These are phyloP conservation scores for Hydrotaea cyrtoneurina DNA, from an alignment of 2,888 invertebrate species.

Conservation along the genomic window DNA sequence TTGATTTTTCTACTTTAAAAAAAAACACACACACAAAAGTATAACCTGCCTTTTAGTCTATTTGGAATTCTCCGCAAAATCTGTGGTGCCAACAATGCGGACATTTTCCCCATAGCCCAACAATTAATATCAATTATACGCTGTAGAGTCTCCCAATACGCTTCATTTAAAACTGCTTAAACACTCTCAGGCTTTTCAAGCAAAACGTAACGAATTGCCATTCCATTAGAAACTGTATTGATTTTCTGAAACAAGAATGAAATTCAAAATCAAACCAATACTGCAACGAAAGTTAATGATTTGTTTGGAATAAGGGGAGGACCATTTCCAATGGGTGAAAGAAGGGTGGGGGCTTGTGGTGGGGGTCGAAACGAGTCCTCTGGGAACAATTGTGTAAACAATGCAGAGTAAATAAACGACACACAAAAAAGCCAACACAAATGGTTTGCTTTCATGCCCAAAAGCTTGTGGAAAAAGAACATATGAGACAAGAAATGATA, in stretches of 20 bases:
- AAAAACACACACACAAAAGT: no score
- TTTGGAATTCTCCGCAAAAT: no score
- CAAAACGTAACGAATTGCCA: background rate
- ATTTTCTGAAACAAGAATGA: background rate
- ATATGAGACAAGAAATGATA: background rate
- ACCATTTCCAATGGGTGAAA: background rate
- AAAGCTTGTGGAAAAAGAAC: background rate
- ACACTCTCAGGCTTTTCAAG: background rate
- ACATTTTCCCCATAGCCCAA: no score
- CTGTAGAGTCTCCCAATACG: background rate
- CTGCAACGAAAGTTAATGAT: constrained; percentile 36
- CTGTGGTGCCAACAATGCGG: no score
- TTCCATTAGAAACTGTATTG: constrained; percentile 10
- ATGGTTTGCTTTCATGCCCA: constrained; percentile 24
- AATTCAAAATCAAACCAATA: background rate
- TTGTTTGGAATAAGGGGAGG: constrained; percentile 38
- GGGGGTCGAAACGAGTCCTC: constrained; percentile 40
- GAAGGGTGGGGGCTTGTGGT: constrained; percentile 42
- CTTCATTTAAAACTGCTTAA: background rate
- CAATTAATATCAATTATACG: constrained; percentile 17
- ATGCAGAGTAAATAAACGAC: background rate
- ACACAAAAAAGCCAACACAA: constrained; percentile 19
- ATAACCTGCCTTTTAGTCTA: no score
- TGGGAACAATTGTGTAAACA: constrained; percentile 53
- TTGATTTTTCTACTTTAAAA: no score